Base-by-base conservation (phyloP, 2,797 vertebrate genomes). In the Sebastes cheni region DNA sequence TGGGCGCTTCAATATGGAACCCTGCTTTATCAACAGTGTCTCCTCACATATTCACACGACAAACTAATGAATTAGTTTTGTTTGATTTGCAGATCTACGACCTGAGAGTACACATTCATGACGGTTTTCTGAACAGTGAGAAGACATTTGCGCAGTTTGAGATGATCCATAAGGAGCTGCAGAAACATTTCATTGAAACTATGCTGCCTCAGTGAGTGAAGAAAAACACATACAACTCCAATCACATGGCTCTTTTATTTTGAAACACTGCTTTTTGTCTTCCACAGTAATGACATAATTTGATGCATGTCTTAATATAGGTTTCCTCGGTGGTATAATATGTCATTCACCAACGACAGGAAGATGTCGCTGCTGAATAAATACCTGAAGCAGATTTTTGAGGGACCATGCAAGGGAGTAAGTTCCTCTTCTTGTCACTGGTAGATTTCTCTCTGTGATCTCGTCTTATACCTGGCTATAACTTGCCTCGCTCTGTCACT, bases 371-470 rank as follows among this genome's bases (percentile, higher is more conserved):
- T 95, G 75, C 93, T 98, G 67, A 98, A 97, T 85, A 91, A 91
- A 65, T 98, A 98, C 72, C 87, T 97, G 58, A 95, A 96, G 60
- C 91, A 96, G 89, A 93, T 98, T 42, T 95, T 98, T 82, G 93
- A 93, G 20, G 96, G 96, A 69, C 90, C 96, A 0, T 94, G 92
- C 73, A 95, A 95, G 76, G 95, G 95, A 60, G 95, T 96, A 66
- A 65, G 95, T 91, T 64, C 22, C 2, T 60, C 11, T 39, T 11
- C 8, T 39, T 13, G 13, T 68, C 5, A 2, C n/a, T 36, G 14
- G 3, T 18, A 61, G 22, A 30, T 71, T 66, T 61, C 27, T 76
- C 32, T 46, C 58, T 14, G 3, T n/a, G 23, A 29, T 54, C 2
- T 42, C 25, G 34, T 69, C 25, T 62, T 12, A 22, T 4, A 30